These are phyloP conservation scores for Malaclemys terrapin DNA, from an alignment of 2,113 vertebrate genomes.

Conservation along the genomic window DNA sequence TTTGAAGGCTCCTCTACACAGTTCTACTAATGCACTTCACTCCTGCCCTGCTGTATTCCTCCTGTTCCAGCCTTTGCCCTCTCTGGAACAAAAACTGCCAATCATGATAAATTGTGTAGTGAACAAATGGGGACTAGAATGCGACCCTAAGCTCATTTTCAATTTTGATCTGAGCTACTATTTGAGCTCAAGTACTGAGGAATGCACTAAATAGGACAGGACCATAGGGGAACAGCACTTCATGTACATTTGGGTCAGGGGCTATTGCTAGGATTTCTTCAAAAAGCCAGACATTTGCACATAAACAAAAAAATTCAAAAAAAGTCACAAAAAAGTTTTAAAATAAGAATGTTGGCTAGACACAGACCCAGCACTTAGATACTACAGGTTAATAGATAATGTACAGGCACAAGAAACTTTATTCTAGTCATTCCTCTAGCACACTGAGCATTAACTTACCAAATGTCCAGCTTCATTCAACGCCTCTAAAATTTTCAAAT, in stretches of 20 bases:
- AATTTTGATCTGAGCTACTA: conserved; percentile 69
- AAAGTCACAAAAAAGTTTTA: conserved; percentile 37
- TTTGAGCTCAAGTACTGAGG: conserved; percentile 55
- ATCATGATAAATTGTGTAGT: conserved; percentile 63
- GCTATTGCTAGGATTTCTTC: conserved; percentile 64
- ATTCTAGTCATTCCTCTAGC: rapidly evolving
- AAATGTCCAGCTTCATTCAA: not conserved
- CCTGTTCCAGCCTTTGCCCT: conserved; percentile 44
- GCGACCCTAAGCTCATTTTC: conserved; percentile 76
- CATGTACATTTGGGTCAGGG: conserved; percentile 70
- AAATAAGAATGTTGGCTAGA: not conserved
- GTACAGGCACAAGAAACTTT: not conserved
- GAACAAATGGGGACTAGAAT: conserved; percentile 66
- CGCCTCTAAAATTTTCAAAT: not conserved
- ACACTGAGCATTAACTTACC: rapidly evolving
- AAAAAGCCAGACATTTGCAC: conserved; percentile 13
- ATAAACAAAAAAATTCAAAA: not conserved
- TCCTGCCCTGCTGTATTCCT: conserved; percentile 53
- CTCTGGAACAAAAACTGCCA: conserved; percentile 57
- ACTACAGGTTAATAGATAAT: not conserved
- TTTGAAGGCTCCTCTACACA: conserved; percentile 20
- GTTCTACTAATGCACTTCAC: not conserved
- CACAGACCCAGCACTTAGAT: rapidly evolving
- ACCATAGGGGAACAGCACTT: conserved; percentile 71
- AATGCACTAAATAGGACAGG: conserved; percentile 79